Conservation (phyloP, 2,888 invertebrate genomes). For the Rutpela maculata region DNA sequence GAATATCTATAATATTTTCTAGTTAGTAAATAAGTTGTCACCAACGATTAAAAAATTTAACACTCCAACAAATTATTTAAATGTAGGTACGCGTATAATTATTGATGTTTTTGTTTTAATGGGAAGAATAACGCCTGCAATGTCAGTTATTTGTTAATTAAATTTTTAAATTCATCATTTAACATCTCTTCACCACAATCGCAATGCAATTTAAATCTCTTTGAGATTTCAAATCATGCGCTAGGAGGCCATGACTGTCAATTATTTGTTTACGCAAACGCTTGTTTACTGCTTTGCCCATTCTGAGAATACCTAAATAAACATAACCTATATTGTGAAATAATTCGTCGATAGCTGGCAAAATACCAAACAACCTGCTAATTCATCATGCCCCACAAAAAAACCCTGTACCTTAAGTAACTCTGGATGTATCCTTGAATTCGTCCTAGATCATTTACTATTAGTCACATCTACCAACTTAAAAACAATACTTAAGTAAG, state of each 20-base stretch:
- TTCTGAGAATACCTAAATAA: slow-evolving; percentile 10
- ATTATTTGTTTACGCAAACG: slow-evolving; percentile 2
- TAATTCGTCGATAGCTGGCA: not conserved
- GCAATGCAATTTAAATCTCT: not conserved
- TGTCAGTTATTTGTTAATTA: not conserved
- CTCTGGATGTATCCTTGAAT: not conserved
- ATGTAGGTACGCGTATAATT: too few species aligned
- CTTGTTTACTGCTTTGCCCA: slow-evolving; percentile 2
- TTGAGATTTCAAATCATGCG: not conserved
- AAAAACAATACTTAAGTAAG: too few species aligned
- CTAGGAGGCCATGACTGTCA: not conserved
- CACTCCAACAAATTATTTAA: too few species aligned
- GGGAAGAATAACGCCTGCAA: not conserved
- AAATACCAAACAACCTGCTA: not conserved
- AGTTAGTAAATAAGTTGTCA: too few species aligned
- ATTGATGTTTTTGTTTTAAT: not conserved
- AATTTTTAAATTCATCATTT: not conserved
- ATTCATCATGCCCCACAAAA: not conserved
- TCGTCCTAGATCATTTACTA: not conserved
- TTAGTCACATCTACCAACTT: not conserved
- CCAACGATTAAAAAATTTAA: too few species aligned
- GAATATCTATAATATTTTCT: too few species aligned
- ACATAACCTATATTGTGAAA: slow-evolving; percentile 8
- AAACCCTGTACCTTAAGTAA: not conserved
- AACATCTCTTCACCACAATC: too few species aligned